Conservation (phyloP, 1,140 invertebrate genomes). For the Chironomus striatipennis region DNA sequence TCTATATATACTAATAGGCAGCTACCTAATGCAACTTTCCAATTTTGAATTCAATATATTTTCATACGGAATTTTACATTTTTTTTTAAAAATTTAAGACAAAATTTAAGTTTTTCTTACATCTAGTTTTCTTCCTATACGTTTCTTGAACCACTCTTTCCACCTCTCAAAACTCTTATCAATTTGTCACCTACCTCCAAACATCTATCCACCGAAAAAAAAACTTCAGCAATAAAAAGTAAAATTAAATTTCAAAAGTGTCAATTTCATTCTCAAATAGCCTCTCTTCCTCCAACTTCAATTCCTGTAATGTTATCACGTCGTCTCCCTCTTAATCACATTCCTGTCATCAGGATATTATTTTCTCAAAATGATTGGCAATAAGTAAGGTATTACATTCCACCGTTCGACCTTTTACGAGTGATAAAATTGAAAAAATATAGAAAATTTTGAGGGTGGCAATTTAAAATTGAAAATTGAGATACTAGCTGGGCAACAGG, state of each 20-base stretch:
- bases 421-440: too few species aligned
- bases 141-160: too few species aligned
- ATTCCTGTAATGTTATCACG: not conserved
- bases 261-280: not conserved
- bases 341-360: conserved; percentile 21
- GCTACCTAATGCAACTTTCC: too few species aligned
- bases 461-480: conserved; percentile 1
- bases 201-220: too few species aligned
- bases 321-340: not conserved
- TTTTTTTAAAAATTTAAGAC: too few species aligned
- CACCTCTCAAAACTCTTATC: too few species aligned
- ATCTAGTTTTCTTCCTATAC: too few species aligned
- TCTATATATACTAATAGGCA: too few species aligned
- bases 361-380: not conserved
- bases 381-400: not conserved
- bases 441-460: not conserved
- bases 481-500: not conserved
- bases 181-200: not conserved
- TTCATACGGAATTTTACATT: too few species aligned
- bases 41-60: too few species aligned
- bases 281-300: not conserved
- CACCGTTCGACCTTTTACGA: conserved; percentile 1
- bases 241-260: conserved; percentile 16
- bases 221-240: not conserved
- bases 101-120: too few species aligned